Percentiles rank a stretch among this genome's conserved stretches.
Evolutionary conservation across 2,797 vertebrate genomes (phyloP).

Genomic region (Danio kyathit): DNA sequence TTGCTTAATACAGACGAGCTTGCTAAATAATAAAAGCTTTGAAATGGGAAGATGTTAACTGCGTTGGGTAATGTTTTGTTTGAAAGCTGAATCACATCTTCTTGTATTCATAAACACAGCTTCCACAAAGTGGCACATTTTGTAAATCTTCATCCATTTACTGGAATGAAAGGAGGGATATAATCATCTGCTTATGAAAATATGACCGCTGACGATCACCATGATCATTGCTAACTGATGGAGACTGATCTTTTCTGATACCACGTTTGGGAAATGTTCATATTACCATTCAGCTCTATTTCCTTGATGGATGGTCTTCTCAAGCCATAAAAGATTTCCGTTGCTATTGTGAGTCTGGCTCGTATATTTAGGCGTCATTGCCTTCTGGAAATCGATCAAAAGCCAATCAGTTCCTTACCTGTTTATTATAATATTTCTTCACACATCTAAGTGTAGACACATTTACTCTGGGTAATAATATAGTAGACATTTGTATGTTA

Average conservation of each 20-base stretch:
- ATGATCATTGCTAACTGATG: slow-evolving; percentile 26
- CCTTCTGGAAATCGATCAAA: slow-evolving; percentile 43
- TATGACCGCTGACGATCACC: slow-evolving; percentile 23
- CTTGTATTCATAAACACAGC: background rate
- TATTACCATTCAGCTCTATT: slow-evolving; percentile 29
- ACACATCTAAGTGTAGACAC: background rate
- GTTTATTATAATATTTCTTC: slow-evolving; percentile 26
- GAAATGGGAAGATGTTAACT: slow-evolving; percentile 14
- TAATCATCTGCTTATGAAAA: slow-evolving; percentile 8
- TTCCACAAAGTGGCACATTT: background rate
- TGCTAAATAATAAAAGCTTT: slow-evolving; percentile 29
- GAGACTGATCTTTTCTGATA: slow-evolving; percentile 15
- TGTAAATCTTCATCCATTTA: background rate
- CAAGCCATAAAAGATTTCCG: slow-evolving; percentile 25
- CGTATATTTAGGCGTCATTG: slow-evolving; percentile 32
- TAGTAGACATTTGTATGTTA: background rate
- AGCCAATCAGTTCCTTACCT: slow-evolving; percentile 20
- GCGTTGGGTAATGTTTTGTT: slow-evolving; percentile 7
- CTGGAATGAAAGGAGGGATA: slow-evolving; percentile 13
- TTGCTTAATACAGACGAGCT: slow-evolving; percentile 20
- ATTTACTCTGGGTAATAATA: slow-evolving; percentile 10
- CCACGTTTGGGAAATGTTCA: slow-evolving; percentile 32
- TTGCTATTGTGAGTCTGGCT: slow-evolving; percentile 37
- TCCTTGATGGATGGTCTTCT: slow-evolving; percentile 35
- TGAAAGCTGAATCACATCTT: background rate